These are phyloP conservation scores for Dipodomys stephensi DNA, from an alignment of 2,113 vertebrate species.

Conservation along the genomic window DNA sequence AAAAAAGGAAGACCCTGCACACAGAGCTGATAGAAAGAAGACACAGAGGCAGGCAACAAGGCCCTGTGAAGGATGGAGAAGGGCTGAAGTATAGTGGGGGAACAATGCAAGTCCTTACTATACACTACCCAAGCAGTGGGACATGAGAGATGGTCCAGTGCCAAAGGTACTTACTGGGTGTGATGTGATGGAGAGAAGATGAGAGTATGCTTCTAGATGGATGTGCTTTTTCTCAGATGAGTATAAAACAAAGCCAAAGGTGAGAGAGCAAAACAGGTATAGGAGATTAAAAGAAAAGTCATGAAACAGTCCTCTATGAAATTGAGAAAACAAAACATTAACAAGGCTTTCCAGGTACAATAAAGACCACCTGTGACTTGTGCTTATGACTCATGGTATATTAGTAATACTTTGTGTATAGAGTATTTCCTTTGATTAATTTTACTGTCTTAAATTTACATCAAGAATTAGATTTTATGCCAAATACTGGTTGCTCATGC, in stretches of 20 bases:
- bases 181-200: neutral
- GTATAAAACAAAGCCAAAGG: neutral
- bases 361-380: neutral
- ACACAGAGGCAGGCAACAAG: neutral
- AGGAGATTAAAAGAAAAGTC: neutral
- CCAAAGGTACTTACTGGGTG: neutral
- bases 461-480: neutral
- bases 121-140: neutral
- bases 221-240: constrained; percentile 17
- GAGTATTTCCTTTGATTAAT: constrained; percentile 6
- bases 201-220: neutral
- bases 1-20: neutral
- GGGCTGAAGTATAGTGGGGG: no score
- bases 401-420: neutral
- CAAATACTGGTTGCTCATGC: no score
- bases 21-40: neutral
- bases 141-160: neutral
- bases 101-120: neutral
- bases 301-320: constrained; percentile 1
- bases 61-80: neutral
- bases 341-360: neutral
- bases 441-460: neutral
- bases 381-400: neutral
- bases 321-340: neutral
- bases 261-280: neutral